Evolutionary conservation across 1,140 invertebrate species (phyloP), one percentile per base, ranked within the genome.

Genomic region (Musca vetustissima): DNA sequence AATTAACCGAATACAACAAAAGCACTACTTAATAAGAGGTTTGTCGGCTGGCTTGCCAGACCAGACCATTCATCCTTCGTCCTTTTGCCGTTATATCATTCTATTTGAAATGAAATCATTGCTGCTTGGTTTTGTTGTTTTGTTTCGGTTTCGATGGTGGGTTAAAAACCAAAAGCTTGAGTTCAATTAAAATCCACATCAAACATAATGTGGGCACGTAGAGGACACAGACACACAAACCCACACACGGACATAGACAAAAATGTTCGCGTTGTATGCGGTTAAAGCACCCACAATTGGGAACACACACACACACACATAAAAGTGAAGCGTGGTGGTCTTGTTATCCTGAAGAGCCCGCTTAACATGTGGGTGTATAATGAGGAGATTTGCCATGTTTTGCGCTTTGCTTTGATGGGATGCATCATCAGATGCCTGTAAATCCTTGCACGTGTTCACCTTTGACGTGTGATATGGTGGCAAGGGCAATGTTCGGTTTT

Each of bases 121-220:
- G 28, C 19, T 32, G 8, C 21, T 17, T 4, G 25, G 15, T 22
- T 43, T 19, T 11, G 25, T 36, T 61, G 32, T 43, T 36, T 48
- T 61, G 50, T 67, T 70, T 1, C 32, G 53, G 67, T 70, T 69
- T 66, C 53, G 57, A 15, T 21, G 66, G 67, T 59, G 53, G 66
- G 28, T 43, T 43, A 43, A 59, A n/a, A 61, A 67, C 57, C 69
- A 72, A 71, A 73, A 78, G 80, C 78, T 80, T 80, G 76, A 78
- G 78, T 80, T 80, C 78, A 80, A 80, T 80, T 80, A 80, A 80
- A 80, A 80, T 80, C 78, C 78, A 80, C 78, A 80, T 80, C 78
- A 80, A 80, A 80, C 78, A 80, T 76, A 78, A 72, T 74, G 71
- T 75, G 73, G 74, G 78, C 78, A 80, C 78, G 78, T 80, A 80